Percentiles rank a stretch among this genome's conserved stretches.
Conservation (phyloP, 64 coral and sea anemone genomes). For the Acropora yongei region DNA sequence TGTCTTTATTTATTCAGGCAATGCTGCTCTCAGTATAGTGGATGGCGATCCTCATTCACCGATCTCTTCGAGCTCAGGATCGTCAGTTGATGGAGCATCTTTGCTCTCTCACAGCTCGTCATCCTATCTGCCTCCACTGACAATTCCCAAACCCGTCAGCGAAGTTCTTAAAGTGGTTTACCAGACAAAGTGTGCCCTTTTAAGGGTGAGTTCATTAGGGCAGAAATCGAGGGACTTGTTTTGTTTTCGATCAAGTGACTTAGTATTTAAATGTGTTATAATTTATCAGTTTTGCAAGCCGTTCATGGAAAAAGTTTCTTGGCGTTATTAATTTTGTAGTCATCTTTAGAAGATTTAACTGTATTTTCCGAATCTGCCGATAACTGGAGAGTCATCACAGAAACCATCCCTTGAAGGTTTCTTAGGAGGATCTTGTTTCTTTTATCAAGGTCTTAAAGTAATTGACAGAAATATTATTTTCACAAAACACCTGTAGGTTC, state of each 20-base stretch:
- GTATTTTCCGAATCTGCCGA: too few species aligned
- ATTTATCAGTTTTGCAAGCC: too few species aligned
- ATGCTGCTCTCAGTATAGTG: conserved; percentile 67
- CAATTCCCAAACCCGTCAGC: conserved; percentile 71
- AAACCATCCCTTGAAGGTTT: background rate
- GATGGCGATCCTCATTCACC: conserved; percentile 58
- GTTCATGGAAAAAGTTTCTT: too few species aligned
- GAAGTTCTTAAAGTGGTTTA: conserved; percentile 97
- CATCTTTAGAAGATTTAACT: too few species aligned
- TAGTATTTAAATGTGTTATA: too few species aligned
- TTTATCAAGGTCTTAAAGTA: too few species aligned
- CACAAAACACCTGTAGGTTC: too few species aligned
- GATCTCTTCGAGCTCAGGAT: conserved; percentile 41
- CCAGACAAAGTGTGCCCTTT: conserved; percentile 88
- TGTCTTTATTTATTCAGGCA: conserved; percentile 56
- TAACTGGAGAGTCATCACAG: too few species aligned
- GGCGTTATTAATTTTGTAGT: too few species aligned
- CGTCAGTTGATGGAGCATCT: conserved; percentile 49
- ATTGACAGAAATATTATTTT: too few species aligned
- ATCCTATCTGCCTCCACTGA: conserved; percentile 24
- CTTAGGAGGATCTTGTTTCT: background rate
- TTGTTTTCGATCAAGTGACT: too few species aligned
- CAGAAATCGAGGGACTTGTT: too few species aligned
- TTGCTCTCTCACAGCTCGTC: conserved; percentile 13
- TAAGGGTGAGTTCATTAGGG: conserved; percentile 66